These are phyloP conservation scores for Micropoecilia bifurca DNA, from an alignment of 2,797 vertebrate genomes.

Conservation along the genomic window DNA sequence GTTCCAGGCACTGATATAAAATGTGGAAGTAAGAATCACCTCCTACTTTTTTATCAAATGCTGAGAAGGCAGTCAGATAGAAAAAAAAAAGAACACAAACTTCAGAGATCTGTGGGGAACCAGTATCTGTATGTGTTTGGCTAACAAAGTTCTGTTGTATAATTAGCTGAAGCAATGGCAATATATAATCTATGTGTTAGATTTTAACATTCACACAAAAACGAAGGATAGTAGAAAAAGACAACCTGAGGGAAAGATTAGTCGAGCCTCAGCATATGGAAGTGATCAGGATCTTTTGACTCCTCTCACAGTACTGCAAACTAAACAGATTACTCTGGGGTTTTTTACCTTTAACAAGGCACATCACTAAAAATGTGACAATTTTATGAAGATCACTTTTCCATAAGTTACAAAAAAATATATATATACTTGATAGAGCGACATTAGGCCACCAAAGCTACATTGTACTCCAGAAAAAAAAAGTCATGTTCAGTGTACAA, in stretches of 20 bases:
- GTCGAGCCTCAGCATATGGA: constrained; percentile 71
- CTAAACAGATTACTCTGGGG: constrained; percentile 8
- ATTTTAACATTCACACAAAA: constrained; percentile 16
- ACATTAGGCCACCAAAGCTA: neutral
- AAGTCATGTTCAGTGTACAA: neutral
- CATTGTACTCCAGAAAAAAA: neutral
- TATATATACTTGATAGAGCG: neutral
- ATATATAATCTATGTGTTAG: constrained; percentile 19
- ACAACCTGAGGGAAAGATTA: constrained; percentile 12
- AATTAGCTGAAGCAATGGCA: neutral
- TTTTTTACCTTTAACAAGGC: neutral
- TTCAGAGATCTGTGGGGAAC: constrained; percentile 47
- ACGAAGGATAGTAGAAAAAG: neutral
- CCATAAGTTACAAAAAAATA: neutral
- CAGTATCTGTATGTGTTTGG: constrained; percentile 26
- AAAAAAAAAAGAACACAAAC: constrained; percentile 54
- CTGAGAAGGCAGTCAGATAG: constrained; percentile 57
- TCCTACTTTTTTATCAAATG: constrained; percentile 77
- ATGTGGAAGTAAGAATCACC: constrained; percentile 78
- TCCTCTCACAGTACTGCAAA: constrained; percentile 51
- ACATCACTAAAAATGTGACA: neutral
- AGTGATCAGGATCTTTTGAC: constrained; percentile 55
- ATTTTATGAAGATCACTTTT: neutral
- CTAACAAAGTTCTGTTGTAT: constrained; percentile 1
- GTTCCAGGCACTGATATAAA: constrained; percentile 84